phyloP scores from a whole-genome alignment of 2,797 vertebrate genomes.

The Philypnodon macrostomus region DNA sequence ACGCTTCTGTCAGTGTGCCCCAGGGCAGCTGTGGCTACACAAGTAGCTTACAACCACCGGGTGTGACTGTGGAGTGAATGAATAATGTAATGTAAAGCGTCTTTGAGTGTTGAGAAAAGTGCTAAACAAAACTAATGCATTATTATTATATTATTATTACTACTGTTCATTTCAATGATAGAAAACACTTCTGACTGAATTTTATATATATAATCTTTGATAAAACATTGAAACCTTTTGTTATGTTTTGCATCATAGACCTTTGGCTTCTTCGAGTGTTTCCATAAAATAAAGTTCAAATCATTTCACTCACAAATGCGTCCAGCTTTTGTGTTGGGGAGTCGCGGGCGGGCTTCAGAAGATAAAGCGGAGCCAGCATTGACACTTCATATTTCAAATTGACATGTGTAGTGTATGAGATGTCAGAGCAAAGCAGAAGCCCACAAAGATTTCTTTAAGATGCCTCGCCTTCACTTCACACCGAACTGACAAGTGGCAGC shows the following conservation, averaged over 20 bases:
- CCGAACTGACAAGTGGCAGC: constrained; percentile 35
- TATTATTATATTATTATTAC: too few relatives aligned
- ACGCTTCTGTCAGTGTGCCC: too few relatives aligned
- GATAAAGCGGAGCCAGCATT: constrained; percentile 14
- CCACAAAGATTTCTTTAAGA: constrained; percentile 30
- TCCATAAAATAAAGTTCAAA: constrained; percentile 9
- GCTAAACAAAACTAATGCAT: too few relatives aligned
- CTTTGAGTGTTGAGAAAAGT: too few relatives aligned
- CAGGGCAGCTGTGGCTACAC: too few relatives aligned
- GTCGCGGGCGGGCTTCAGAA: constrained; percentile 7
- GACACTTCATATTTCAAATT: constrained; percentile 35
- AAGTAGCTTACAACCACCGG: too few relatives aligned
- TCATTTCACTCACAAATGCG: background rate
- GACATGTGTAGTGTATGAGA: constrained; percentile 31
- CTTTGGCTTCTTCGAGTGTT: constrained; percentile 7
- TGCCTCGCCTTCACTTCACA: constrained; percentile 18
- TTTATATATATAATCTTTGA: constrained; percentile 27
- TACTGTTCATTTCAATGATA: too few relatives aligned
- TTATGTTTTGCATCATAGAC: constrained; percentile 22
- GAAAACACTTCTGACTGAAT: constrained; percentile 21
- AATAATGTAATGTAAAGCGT: too few relatives aligned
- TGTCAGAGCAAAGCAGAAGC: constrained; percentile 27
- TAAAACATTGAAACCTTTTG: constrained; percentile 26
- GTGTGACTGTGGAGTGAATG: too few relatives aligned
- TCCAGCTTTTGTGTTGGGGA: background rate